Evolutionary conservation across 2,888 invertebrate genomes (phyloP).

Genomic region (Macropis europaea): DNA sequence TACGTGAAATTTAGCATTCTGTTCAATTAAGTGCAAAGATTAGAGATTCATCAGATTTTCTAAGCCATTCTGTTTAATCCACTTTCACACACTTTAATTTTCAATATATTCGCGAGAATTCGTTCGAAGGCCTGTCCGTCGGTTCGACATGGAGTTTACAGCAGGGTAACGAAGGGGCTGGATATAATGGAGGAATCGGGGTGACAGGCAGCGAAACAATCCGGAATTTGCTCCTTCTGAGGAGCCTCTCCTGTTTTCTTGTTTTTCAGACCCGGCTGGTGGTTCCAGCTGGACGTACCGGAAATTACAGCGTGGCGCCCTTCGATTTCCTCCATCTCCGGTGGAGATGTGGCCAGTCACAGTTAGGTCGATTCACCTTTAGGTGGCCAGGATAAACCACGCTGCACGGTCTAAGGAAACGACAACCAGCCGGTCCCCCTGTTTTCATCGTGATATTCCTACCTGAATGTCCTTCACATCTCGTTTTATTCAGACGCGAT

Average conservation of each 20-base stretch:
- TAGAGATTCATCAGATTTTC: no score
- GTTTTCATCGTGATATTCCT: slow-evolving; percentile 45
- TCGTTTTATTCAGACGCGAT: background rate
- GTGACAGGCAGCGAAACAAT: slow-evolving; percentile 48
- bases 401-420: slow-evolving; percentile 43
- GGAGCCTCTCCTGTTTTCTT: slow-evolving; percentile 6
- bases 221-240: slow-evolving; percentile 50
- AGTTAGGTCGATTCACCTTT: slow-evolving; percentile 35
- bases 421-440: slow-evolving; percentile 49
- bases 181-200: slow-evolving; percentile 42
- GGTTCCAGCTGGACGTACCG: slow-evolving; percentile 35
- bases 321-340: slow-evolving; percentile 59
- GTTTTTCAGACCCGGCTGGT: slow-evolving; percentile 16
- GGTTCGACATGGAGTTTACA: no score
- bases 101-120: no score
- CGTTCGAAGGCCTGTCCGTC: no score
- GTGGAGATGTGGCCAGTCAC: slow-evolving; percentile 32
- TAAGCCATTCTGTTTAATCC: no score
- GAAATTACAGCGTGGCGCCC: slow-evolving; percentile 57
- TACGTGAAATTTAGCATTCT: no score
- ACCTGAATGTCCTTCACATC: background rate
- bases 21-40: no score
- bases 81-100: no score
- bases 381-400: slow-evolving; percentile 50
- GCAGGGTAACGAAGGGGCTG: background rate